A percentile compares a stretch with the other conserved stretches of the same genome.
phyloP scores from a whole-genome alignment of 2,797 vertebrate genomes.

The Craterocephalus amniculus region DNA sequence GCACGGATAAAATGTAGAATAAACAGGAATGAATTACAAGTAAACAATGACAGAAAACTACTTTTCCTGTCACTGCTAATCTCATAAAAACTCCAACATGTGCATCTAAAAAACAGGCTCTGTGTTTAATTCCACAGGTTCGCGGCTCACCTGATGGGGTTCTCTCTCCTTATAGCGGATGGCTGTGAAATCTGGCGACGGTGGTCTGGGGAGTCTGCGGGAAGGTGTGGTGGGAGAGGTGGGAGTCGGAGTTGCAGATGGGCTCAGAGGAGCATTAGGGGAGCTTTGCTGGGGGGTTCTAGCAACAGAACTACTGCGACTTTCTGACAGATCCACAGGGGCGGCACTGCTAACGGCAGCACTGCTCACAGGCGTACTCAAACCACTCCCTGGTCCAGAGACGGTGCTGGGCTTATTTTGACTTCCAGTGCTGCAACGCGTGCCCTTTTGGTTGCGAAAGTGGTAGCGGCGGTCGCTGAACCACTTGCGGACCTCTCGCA shows the following conservation, averaged over 20 bases:
- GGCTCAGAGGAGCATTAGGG: conserved; percentile 72
- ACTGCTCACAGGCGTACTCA: conserved; percentile 13
- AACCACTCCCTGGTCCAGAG: conserved; percentile 23
- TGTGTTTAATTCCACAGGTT: background rate
- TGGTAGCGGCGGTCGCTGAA: conserved; percentile 98
- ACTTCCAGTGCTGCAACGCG: conserved; percentile 61
- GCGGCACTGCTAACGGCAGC: conserved; percentile 50
- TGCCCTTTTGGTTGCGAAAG: conserved; percentile 88
- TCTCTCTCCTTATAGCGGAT: conserved; percentile 96
- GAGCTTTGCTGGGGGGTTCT: conserved; percentile 77
- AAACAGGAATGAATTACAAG: background rate
- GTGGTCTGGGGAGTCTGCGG: conserved; percentile 86
- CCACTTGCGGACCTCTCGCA: conserved; percentile 97
- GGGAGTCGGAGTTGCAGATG: conserved; percentile 74
- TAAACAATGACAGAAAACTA: background rate
- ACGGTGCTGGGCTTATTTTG: conserved; percentile 50
- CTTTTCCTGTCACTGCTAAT: background rate
- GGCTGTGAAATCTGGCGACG: conserved; percentile 91
- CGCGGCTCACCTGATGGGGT: conserved; percentile 87
- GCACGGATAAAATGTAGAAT: background rate
- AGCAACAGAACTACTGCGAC: conserved; percentile 33
- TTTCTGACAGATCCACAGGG: conserved; percentile 78
- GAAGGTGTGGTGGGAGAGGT: conserved; percentile 82
- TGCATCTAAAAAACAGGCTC: background rate
- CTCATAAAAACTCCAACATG: background rate